Evolutionary conservation across 2,113 vertebrate genomes (phyloP), one percentile per base, ranked within the genome.

Genomic region (Euleptes europaea): DNA sequence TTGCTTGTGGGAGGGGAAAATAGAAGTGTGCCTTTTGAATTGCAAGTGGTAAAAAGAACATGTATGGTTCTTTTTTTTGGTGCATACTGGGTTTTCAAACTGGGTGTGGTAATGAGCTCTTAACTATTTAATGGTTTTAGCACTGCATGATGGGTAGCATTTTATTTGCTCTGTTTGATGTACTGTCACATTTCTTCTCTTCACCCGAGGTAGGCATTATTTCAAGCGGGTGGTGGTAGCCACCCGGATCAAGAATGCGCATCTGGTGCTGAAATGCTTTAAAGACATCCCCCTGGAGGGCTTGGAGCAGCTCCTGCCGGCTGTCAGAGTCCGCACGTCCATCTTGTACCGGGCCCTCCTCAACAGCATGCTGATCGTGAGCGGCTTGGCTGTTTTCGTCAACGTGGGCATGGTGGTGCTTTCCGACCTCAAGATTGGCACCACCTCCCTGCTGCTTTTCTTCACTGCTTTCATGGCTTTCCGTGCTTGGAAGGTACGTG

Each of bases 331-430:
- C 79, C 95, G 94, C 66, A 95, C 95, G 0, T 80, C 94, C 76
- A 44, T 86, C 23, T 78, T 92, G 49, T 94, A 94, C 89, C 90
- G 94, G 0, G 90, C 95, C 2, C 51, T 95, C 76, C 90, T 96
- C 85, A 95, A 95, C 28, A 13, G 90, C 83, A 95, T 86, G 9
- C 88, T 96, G 13, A 0, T 91, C 0, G 93, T 93, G 47, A 95
- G 95, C 0, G 95, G 95, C 5, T 38, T 94, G 33, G 91, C 57
- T 0, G 60, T 95, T 65, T 96, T 96, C 1, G 95, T 95, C 90
- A 96, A 96, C 3, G 94, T 96, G 71, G 93, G 93, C 83, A 96
- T 96, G 94, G 95, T 96, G 90, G 91, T 94, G 17, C 88, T 95
- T 9, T 84, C 94, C 0, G 95, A 95, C 87, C 85, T 96, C 87